Base-by-base conservation (phyloP, 2,113 vertebrate species). In the Peromyscus polionotus region DNA sequence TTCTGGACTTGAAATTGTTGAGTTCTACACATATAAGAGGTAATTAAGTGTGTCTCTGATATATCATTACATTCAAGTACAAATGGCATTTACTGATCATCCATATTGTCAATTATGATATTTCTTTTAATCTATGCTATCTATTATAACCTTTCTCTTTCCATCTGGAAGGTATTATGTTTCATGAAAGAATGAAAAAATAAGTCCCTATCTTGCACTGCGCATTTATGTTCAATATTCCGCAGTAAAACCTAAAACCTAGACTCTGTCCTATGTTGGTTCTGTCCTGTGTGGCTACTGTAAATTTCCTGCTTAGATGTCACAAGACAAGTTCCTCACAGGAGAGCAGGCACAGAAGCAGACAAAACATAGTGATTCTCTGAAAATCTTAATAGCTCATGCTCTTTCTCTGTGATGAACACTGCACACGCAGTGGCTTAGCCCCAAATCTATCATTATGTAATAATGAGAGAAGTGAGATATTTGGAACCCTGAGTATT, bases 1-100 rank as follows among this genome's bases (percentile, higher is more conserved):
- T 94, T 90, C 88, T 9, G 84, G 42, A 4, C 57, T 81, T 89
- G 33, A 73, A 81, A 87, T 89, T 93, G 54, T 88, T 57, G 67
- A 89, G 75, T 70, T 95, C 67, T 48, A 61, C 17, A 72, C 39
- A 91, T 14, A n/a, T 42, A 57, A 75, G 28, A 5, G n/a, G 5
- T 24, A 90, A 87, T 31, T 45, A 61, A 87, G 48, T 80, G 0
- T 68, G 6, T 76, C 16, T 88, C 63, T 70, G 77, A 72, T 84
- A 90, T 73, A 90, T 59, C 24, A 36, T 3, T 8, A 67, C 51
- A 36, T 11, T 81, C 4, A 12, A 65, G 2, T 48, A n/a, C 51
- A 61, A 57, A 80, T 65, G 7, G 0, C 8, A 36, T 57, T 90
- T 95, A 93, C 39, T 61, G 39, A 33, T n/a, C 63, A 54, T 84